Evolutionary conservation across 2,797 vertebrate species (phyloP), one percentile per base, ranked within the genome.

Genomic region (Mormyrus hasselquistii): DNA sequence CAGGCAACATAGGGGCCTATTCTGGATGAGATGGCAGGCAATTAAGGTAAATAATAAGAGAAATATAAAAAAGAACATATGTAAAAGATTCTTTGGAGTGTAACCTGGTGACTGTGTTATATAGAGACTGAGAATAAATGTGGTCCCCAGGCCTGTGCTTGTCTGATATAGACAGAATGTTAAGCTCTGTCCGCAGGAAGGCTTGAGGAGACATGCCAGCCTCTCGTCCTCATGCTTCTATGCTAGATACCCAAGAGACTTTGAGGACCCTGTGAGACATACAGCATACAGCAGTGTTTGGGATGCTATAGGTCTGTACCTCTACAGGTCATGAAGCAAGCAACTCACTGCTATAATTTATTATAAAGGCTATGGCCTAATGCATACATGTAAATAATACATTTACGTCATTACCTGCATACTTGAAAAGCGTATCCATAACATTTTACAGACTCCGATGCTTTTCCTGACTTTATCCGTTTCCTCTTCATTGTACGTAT

Each of bases 371-470:
- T 41, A 8, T n/a, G 16, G 14, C 14, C 73, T 79, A 44, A 44
- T 79, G 38, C 9, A 79, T 44, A 79, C 6, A 0, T 44, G 44
- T 79, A 44, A 79, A 79, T 79, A 41, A 79, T 44, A 44, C 38
- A 79, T 79, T 79, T 44, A 76, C 29, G 65, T 73, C 65, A 73
- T 38, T 73, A 38, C 65, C 12, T 6, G 41, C 38, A 44, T 44
- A 79, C 73, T 19, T 44, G 41, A 44, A 79, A 88, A 76, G 65
- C 82, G n/a, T 89, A 59, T 90, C 84, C 88, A 89, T 90, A 89
- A 79, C 87, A 83, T 90, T 90, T 89, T 79, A 50, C 7, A 83
- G 59, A 76, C 47, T 22, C 57, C 47, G 57, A 73, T 62, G 34
- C 34, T 44, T 55, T 44, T 16, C 59, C 44, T n/a, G 34, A 79